A percentile compares a stretch with the other conserved stretches of the same genome.
phyloP scores from a whole-genome alignment of 2,113 vertebrate genomes.

The Eurystomus gularis region DNA sequence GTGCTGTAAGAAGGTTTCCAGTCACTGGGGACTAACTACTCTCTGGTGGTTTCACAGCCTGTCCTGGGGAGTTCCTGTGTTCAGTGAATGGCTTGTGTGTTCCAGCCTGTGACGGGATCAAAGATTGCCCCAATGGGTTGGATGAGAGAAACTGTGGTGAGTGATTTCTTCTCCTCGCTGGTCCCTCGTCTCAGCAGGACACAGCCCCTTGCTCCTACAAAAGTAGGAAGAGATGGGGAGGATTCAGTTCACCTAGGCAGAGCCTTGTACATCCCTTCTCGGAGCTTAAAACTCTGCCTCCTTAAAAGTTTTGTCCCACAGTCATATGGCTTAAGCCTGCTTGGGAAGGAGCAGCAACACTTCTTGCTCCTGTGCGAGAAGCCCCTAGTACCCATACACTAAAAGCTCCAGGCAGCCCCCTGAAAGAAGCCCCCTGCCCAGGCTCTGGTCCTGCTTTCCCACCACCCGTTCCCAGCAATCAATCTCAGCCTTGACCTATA shows the following conservation, averaged over 20 bases:
- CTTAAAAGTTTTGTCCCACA: background rate
- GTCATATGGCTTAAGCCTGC: background rate
- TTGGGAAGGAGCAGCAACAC: background rate
- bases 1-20: constrained; percentile 1
- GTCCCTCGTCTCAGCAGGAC: background rate
- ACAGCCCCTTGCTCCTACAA: background rate
- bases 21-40: background rate
- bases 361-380: background rate
- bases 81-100: constrained; percentile 87
- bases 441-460: background rate
- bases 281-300: background rate
- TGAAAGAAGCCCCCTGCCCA: background rate
- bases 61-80: constrained; percentile 89
- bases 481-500: background rate
- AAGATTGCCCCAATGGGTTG: constrained; percentile 88
- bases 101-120: constrained; percentile 88
- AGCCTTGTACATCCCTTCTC: background rate
- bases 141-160: constrained; percentile 94
- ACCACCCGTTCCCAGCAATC: too few relatives aligned
- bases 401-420: background rate
- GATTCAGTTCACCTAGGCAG: background rate
- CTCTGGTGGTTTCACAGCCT: constrained; percentile 76
- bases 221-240: background rate
- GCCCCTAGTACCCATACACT: background rate
- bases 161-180: background rate